Percentiles rank a stretch among this genome's conserved stretches.
Conservation (phyloP, 2,797 vertebrate species). For the Oreochromis mossambicus region DNA sequence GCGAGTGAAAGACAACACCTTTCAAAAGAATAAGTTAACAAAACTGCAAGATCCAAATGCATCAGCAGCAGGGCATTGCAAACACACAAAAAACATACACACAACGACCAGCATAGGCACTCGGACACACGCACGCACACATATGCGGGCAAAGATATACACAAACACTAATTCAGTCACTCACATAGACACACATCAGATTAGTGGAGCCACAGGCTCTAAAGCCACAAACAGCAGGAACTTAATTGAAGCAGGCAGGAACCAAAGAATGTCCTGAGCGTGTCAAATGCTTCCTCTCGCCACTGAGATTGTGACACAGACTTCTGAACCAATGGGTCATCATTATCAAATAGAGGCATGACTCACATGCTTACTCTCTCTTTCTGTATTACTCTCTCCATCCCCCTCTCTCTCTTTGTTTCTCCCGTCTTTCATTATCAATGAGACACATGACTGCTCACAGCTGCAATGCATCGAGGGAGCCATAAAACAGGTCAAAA, state of each 20-base stretch:
- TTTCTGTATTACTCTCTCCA: background rate
- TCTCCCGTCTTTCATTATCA: conserved; percentile 54
- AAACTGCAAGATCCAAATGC: conserved; percentile 23
- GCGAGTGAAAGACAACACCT: conserved; percentile 22
- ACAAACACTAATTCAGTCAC: conserved; percentile 11
- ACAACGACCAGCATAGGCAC: background rate
- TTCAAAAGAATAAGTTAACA: conserved; percentile 21
- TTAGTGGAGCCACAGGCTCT: conserved; percentile 60
- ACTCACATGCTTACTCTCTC: conserved; percentile 10
- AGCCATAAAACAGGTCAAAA: conserved; percentile 46
- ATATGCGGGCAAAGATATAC: background rate
- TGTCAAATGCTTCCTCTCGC: conserved; percentile 47
- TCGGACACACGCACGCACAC: background rate
- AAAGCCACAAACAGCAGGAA: conserved; percentile 72
- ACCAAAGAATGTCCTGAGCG: conserved; percentile 53
- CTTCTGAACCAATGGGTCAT: conserved; percentile 65
- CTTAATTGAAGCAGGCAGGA: conserved; percentile 76
- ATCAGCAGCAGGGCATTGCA: conserved; percentile 41
- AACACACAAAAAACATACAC: background rate
- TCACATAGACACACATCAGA: conserved; percentile 44
- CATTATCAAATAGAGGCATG: conserved; percentile 63
- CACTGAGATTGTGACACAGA: conserved; percentile 41
- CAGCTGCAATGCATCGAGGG: conserved; percentile 48
- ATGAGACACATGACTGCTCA: conserved; percentile 59
- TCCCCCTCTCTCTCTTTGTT: background rate